phyloP scores from a whole-genome alignment of 2,797 vertebrate genomes.

The Cryptoblepharus egeriae region DNA sequence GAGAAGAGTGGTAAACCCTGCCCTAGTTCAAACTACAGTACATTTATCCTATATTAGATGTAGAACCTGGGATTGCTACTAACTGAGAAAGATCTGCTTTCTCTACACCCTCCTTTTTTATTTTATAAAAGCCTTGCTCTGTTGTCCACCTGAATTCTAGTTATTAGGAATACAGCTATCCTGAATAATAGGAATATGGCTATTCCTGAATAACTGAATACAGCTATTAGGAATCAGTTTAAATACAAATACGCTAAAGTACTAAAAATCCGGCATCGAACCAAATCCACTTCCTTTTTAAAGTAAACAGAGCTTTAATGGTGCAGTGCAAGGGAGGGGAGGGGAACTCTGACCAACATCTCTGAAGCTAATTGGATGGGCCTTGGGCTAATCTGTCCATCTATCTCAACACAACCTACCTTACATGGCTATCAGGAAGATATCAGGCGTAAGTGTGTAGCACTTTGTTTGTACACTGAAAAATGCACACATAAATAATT shows the following conservation, averaged over 20 bases:
- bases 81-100: no score
- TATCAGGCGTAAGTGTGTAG: not conserved
- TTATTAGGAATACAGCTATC: no score
- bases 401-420: not conserved
- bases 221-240: not conserved
- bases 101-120: no score
- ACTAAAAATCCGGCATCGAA: not conserved
- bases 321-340: not conserved
- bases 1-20: no score
- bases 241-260: not conserved
- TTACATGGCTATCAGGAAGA: not conserved
- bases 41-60: no score
- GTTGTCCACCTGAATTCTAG: no score
- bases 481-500: conserved; percentile 20
- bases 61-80: no score
- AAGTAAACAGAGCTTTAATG: not conserved
- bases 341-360: not conserved
- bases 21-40: no score
- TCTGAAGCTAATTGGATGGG: not conserved
- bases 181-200: no score
- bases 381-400: not conserved
- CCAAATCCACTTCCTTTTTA: not conserved
- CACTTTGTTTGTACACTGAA: conserved; percentile 18
- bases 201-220: no score
- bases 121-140: no score